These are phyloP conservation scores for Melanaphis sacchari DNA, from an alignment of 1,140 invertebrate genomes.

Conservation along the genomic window DNA sequence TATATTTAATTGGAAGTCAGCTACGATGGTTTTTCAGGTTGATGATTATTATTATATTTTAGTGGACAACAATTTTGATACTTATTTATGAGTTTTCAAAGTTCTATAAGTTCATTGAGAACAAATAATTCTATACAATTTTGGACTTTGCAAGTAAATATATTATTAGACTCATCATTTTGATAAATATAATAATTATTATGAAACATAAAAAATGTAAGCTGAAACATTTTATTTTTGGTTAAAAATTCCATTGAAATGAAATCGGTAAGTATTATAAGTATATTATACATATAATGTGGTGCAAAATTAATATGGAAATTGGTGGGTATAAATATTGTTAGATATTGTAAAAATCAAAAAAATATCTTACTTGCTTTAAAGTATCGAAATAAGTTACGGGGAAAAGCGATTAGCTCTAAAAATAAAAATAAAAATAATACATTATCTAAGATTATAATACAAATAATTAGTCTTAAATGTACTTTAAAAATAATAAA, in stretches of 20 bases:
- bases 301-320: too few relatives aligned
- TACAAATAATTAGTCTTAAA: too few relatives aligned
- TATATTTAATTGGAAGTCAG: too few relatives aligned
- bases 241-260: not conserved
- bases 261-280: too few relatives aligned
- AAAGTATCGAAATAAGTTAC: not conserved
- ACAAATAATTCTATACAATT: not conserved
- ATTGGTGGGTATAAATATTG: not conserved
- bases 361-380: not conserved
- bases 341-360: not conserved
- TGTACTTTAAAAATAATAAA: too few relatives aligned
- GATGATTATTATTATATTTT: too few relatives aligned
- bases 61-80: too few relatives aligned
- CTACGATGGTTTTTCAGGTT: too few relatives aligned
- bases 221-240: not conserved
- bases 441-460: not conserved
- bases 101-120: not conserved
- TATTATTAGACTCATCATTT: not conserved
- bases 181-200: not conserved
- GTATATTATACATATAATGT: too few relatives aligned
- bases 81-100: not conserved
- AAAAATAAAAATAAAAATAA: constrained; percentile 9
- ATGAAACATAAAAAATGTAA: not conserved
- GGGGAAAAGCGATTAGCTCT: not conserved
- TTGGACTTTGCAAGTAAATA: not conserved